Percentiles rank a stretch among this genome's conserved stretches.
Evolutionary conservation across 2,113 vertebrate genomes (phyloP).

Genomic region (Xyrauchen texanus): DNA sequence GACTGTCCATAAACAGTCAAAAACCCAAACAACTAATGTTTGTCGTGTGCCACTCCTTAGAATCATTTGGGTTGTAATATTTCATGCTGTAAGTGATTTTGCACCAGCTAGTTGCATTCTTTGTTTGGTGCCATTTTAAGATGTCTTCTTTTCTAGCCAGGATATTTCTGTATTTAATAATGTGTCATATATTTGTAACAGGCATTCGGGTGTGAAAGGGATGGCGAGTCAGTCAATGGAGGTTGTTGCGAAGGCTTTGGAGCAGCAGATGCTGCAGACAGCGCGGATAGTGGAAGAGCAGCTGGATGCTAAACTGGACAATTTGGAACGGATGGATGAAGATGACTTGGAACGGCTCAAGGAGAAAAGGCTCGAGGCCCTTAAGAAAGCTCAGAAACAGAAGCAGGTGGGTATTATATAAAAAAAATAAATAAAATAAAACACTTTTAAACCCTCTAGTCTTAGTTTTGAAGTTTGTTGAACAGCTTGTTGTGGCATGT

Average conservation of each 20-base stretch:
- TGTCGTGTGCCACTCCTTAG: background rate
- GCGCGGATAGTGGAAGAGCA: slow-evolving; percentile 86
- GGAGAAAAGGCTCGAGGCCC: slow-evolving; percentile 86
- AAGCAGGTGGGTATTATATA: slow-evolving; percentile 84
- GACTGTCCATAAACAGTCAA: too few relatives aligned
- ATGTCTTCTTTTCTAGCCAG: background rate
- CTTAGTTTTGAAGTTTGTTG: too few relatives aligned
- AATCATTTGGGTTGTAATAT: too few relatives aligned
- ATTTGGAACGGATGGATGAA: slow-evolving; percentile 88
- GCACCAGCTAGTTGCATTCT: too few relatives aligned
- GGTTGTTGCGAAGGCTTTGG: slow-evolving; percentile 84
- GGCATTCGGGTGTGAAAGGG: background rate
- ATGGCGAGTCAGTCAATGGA: slow-evolving; percentile 86
- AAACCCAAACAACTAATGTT: too few relatives aligned
- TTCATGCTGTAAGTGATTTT: too few relatives aligned
- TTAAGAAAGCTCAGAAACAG: slow-evolving; percentile 93
- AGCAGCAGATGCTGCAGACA: slow-evolving; percentile 85
- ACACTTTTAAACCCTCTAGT: background rate
- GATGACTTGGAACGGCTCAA: slow-evolving; percentile 90
- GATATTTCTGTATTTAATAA: too few relatives aligned
- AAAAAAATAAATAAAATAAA: too few relatives aligned
- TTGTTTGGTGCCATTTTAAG: too few relatives aligned
- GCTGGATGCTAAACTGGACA: slow-evolving; percentile 86
- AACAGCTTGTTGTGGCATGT: too few relatives aligned
- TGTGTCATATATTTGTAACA: background rate